Percentiles rank a stretch among this genome's conserved stretches.
Evolutionary conservation across 1,140 invertebrate genomes (phyloP).

Genomic region (Idris sp.): DNA sequence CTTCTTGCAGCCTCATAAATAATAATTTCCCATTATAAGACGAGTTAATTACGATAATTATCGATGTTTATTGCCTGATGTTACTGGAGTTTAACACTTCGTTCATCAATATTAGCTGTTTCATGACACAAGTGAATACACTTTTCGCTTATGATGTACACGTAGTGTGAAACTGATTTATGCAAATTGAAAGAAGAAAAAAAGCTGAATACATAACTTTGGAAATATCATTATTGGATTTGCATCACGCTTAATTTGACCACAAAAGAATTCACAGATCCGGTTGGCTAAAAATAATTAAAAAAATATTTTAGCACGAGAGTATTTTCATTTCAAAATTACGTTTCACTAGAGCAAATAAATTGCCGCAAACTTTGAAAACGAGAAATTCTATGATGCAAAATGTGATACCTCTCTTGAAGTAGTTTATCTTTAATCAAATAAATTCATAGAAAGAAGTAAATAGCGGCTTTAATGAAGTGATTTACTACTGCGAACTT

Average conservation of each 20-base stretch:
- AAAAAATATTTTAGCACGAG: too few relatives aligned
- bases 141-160: too few relatives aligned
- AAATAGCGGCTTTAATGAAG: conserved; percentile 54
- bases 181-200: too few relatives aligned
- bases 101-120: conserved; percentile 34
- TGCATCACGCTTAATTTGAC: too few relatives aligned
- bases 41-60: conserved; percentile 34
- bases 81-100: conserved; percentile 21
- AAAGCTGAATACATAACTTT: too few relatives aligned
- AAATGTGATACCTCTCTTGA: conserved; percentile 48
- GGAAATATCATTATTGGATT: too few relatives aligned
- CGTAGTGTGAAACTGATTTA: too few relatives aligned
- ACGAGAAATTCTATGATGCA: conserved; percentile 44
- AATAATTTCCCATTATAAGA: conserved; percentile 12
- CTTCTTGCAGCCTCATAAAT: neutral
- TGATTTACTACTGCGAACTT: conserved; percentile 47
- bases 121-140: neutral
- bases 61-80: conserved; percentile 19
- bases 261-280: too few relatives aligned
- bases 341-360: conserved; percentile 28
- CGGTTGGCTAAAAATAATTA: too few relatives aligned
- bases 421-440: conserved; percentile 60
- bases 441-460: conserved; percentile 55
- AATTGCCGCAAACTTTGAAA: conserved; percentile 37
- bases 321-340: conserved; percentile 58